These are phyloP conservation scores for Paratilapia polleni DNA, from an alignment of 2,113 vertebrate species.

Conservation along the genomic window DNA sequence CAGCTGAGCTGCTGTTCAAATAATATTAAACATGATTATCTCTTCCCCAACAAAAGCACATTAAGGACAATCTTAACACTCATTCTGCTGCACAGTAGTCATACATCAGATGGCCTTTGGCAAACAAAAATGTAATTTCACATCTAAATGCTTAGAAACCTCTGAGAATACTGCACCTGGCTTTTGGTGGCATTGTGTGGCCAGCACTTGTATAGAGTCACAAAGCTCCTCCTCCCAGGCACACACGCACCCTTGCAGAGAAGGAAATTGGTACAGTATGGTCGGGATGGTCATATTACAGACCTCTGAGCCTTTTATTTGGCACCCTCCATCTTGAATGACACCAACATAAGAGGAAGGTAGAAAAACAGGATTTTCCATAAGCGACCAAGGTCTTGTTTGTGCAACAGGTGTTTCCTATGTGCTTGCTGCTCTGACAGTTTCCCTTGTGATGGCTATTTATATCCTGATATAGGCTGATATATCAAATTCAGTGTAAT, in stretches of 20 bases:
- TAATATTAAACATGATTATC: conserved; percentile 28
- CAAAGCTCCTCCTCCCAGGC: conserved; percentile 75
- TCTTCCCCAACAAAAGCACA: conserved; percentile 1
- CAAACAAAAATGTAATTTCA: conserved; percentile 60
- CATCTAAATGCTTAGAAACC: conserved; percentile 2
- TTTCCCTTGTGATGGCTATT: neutral
- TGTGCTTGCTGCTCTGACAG: neutral
- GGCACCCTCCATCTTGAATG: conserved; percentile 82
- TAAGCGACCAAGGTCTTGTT: conserved; percentile 6
- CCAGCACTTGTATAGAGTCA: conserved; percentile 73
- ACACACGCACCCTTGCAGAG: conserved; percentile 84
- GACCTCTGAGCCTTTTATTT: conserved; percentile 73
- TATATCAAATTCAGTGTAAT: neutral
- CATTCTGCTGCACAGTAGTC: neutral
- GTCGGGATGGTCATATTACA: conserved; percentile 83
- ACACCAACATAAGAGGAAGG: conserved; percentile 52
- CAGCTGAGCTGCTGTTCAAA: conserved; percentile 70
- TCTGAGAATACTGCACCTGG: conserved; percentile 80
- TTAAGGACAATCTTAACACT: neutral
- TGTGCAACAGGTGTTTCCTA: conserved; percentile 45
- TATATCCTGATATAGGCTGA: neutral
- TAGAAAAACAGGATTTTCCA: conserved; percentile 62
- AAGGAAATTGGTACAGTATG: conserved; percentile 75
- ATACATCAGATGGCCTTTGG: conserved; percentile 25
- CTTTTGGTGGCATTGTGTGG: conserved; percentile 74